Percentiles rank a stretch among this genome's conserved stretches.
Conservation (phyloP, 2,797 vertebrate genomes). For the Phaenicophaeus curvirostris region DNA sequence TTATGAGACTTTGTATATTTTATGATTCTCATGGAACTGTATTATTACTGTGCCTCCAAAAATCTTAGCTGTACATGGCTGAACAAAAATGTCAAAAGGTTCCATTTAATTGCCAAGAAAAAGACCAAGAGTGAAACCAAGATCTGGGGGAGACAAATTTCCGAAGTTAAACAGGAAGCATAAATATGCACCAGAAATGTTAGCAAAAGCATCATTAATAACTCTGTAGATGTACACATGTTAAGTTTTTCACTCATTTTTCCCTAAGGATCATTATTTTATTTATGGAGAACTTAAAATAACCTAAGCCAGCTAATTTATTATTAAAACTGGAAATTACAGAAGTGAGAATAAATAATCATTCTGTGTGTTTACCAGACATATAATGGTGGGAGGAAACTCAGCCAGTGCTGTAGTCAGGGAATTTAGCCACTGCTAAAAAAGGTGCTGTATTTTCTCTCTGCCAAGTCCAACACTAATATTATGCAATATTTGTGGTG, state of each 20-base stretch:
- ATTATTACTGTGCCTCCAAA: not conserved
- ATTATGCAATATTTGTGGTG: not conserved
- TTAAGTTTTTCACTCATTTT: not conserved
- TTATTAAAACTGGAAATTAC: not conserved
- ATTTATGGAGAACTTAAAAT: not conserved
- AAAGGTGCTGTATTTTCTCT: not conserved
- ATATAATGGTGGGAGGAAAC: not conserved
- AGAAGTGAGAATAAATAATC: not conserved
- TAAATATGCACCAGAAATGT: not conserved
- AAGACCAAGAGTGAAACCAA: not conserved
- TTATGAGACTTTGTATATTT: not conserved
- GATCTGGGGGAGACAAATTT: conserved; percentile 2
- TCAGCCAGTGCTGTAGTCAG: not conserved
- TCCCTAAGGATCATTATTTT: not conserved
- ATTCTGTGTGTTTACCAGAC: not conserved
- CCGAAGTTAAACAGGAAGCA: not conserved
- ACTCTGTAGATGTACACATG: fast-evolving
- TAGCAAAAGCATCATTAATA: not conserved
- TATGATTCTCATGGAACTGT: not conserved
- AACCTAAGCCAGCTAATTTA: not conserved
- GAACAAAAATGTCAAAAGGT: conserved; percentile 37
- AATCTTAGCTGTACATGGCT: not conserved
- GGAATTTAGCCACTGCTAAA: not conserved
- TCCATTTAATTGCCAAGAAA: not conserved
- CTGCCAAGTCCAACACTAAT: not conserved